Conservation (phyloP, 2,888 invertebrate species). For the Euphydryas editha region DNA sequence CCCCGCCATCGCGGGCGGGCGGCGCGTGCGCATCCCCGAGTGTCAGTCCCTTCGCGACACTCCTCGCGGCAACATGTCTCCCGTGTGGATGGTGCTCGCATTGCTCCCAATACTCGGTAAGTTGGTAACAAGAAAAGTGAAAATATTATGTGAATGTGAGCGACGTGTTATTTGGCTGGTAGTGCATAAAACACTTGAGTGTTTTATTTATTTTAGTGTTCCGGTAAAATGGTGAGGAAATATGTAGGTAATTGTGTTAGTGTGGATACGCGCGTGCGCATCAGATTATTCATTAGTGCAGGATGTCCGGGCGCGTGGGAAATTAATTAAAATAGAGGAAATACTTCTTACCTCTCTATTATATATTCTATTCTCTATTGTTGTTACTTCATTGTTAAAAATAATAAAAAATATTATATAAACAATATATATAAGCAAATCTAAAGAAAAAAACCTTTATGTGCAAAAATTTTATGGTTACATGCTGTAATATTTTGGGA, state of each 20-base stretch:
- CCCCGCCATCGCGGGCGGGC: slow-evolving; percentile 61
- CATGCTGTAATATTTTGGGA: no score
- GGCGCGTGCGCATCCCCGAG: slow-evolving; percentile 56
- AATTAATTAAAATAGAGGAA: slow-evolving; percentile 39
- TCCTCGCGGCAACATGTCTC: slow-evolving; percentile 78
- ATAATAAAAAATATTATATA: no score
- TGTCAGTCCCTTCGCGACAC: slow-evolving; percentile 73
- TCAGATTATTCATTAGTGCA: slow-evolving; percentile 44
- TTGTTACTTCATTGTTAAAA: no score
- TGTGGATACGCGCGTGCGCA: slow-evolving; percentile 38
- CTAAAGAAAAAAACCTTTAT: no score
- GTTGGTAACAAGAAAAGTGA: slow-evolving; percentile 48
- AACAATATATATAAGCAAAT: no score
- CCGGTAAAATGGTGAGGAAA: slow-evolving; percentile 37
- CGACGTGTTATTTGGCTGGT: slow-evolving; percentile 13
- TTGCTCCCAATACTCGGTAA: slow-evolving; percentile 81
- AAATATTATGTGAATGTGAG: slow-evolving; percentile 51
- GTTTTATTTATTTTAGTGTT: slow-evolving; percentile 28
- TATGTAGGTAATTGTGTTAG: slow-evolving; percentile 51
- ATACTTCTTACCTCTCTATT: slow-evolving; percentile 13
- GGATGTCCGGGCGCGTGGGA: slow-evolving; percentile 67
- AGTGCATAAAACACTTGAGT: slow-evolving; percentile 12
- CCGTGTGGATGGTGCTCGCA: slow-evolving; percentile 76
- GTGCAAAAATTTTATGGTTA: no score
- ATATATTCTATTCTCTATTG: no score